Evolutionary conservation across 2,888 invertebrate genomes (phyloP).

Genomic region (Lobophora halterata): DNA sequence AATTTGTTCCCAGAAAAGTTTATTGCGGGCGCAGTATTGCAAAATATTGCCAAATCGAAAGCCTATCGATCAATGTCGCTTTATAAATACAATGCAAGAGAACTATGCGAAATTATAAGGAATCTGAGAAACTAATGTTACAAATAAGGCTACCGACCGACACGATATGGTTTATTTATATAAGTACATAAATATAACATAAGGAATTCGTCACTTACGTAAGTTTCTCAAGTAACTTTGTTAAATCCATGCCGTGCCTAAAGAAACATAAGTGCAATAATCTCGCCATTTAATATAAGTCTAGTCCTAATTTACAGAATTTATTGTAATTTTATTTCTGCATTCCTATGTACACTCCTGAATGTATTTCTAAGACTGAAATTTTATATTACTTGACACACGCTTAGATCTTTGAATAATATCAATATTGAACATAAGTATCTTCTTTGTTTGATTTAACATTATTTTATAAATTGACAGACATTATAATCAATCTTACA

Average conservation of each 20-base stretch:
- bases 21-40: too few species aligned
- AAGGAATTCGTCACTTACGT: too few species aligned
- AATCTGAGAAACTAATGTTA: too few species aligned
- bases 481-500: background rate
- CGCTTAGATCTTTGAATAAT: slow-evolving; percentile 29
- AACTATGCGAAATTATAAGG: too few species aligned
- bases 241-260: slow-evolving; percentile 8
- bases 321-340: slow-evolving; percentile 31
- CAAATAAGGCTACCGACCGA: too few species aligned
- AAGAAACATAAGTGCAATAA: slow-evolving; percentile 23
- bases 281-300: slow-evolving; percentile 24
- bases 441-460: slow-evolving; percentile 20
- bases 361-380: slow-evolving; percentile 57
- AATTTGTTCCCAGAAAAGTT: too few species aligned
- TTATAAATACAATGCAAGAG: too few species aligned
- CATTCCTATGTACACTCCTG: slow-evolving; percentile 29
- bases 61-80: too few species aligned
- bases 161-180: too few species aligned
- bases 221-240: too few species aligned
- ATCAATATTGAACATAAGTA: slow-evolving; percentile 24
- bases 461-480: slow-evolving; percentile 27
- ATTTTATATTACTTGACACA: slow-evolving; percentile 41
- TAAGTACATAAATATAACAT: too few species aligned
- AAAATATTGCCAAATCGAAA: too few species aligned
- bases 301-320: slow-evolving; percentile 25